phyloP scores from a whole-genome alignment of 1,140 invertebrate species.

The Manduca sexta region DNA sequence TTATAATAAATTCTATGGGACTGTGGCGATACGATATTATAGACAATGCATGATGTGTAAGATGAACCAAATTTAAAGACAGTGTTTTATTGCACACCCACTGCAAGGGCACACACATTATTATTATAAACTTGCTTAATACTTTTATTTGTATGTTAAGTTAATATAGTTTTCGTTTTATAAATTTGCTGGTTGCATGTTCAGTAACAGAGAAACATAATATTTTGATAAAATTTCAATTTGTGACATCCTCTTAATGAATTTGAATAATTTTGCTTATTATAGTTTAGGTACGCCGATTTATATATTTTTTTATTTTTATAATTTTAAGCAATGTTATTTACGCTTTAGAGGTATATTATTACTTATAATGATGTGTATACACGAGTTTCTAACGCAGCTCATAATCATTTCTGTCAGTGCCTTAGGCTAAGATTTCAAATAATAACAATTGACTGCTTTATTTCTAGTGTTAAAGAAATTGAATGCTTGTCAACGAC shows the following conservation, averaged over 20 bases:
- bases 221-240: too few relatives aligned
- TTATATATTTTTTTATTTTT: slow-evolving; percentile 38
- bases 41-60: too few relatives aligned
- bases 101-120: too few relatives aligned
- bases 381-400: not conserved
- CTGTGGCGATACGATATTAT: too few relatives aligned
- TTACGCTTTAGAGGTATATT: slow-evolving; percentile 58
- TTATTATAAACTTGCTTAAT: too few relatives aligned
- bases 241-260: not conserved
- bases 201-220: too few relatives aligned
- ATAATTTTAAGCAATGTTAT: slow-evolving; percentile 59
- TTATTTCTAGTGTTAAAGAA: slow-evolving; percentile 27
- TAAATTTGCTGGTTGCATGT: too few relatives aligned
- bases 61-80: too few relatives aligned
- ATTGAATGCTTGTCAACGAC: slow-evolving; percentile 24
- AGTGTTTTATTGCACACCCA: too few relatives aligned
- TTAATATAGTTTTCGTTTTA: too few relatives aligned
- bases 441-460: slow-evolving; percentile 46
- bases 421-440: slow-evolving; percentile 52
- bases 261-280: not conserved
- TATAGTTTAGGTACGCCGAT: slow-evolving; percentile 29
- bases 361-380: slow-evolving; percentile 43
- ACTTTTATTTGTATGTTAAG: too few relatives aligned
- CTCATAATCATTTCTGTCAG: slow-evolving; percentile 63
- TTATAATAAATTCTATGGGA: too few relatives aligned